phyloP scores from a whole-genome alignment of 1,140 invertebrate species.

The Campoletis sonorensis region DNA sequence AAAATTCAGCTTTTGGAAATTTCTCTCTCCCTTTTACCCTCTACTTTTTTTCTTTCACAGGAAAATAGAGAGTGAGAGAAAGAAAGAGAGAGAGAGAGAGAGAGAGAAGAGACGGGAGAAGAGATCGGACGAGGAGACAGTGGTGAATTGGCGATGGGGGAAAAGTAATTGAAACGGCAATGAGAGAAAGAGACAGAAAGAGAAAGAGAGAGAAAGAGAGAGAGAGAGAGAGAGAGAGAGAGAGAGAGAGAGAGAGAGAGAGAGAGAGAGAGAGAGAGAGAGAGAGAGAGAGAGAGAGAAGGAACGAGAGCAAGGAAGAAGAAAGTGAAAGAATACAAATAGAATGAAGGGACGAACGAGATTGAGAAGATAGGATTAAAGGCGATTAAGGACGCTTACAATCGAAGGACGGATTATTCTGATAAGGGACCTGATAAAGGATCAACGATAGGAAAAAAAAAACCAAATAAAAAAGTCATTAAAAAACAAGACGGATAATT shows the following conservation, averaged over 20 bases:
- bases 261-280: constrained; percentile 4
- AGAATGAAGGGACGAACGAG: background rate
- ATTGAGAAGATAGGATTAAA: constrained; percentile 23
- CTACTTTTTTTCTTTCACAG: background rate
- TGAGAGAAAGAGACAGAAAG: background rate
- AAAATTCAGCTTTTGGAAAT: constrained; percentile 33
- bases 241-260: background rate
- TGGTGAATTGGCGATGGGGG: constrained; percentile 10
- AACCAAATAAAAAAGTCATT: background rate
- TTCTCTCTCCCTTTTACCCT: constrained; percentile 17
- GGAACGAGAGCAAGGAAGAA: background rate
- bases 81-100: background rate
- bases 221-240: constrained; percentile 11
- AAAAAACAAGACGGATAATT: constrained; percentile 14
- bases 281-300: constrained; percentile 15
- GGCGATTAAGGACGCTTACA: constrained; percentile 28
- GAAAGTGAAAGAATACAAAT: background rate
- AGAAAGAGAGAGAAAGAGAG: background rate
- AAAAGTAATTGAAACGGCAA: background rate
- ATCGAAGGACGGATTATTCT: constrained; percentile 33
- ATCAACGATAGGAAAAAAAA: constrained; percentile 7
- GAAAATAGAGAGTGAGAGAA: constrained; percentile 13
- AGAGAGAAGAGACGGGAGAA: background rate
- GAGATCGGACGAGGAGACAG: background rate
- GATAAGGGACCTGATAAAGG: constrained; percentile 22